Base-by-base conservation (phyloP, 2,797 vertebrate genomes). In the Enoplosus armatus region DNA sequence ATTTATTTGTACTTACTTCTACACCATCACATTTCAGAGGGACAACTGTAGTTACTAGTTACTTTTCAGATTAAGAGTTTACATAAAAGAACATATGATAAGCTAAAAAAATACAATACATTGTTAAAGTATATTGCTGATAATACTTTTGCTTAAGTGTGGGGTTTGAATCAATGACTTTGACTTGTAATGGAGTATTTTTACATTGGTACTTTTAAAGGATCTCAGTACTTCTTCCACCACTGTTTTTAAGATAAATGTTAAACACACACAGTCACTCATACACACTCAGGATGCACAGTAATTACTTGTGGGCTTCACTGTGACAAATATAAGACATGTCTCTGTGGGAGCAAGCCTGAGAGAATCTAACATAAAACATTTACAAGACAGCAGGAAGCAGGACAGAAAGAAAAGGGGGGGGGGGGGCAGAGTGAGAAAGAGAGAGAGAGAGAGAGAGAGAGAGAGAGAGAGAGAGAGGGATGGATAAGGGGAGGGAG, bases 351-450 rank as follows among this genome's bases (percentile, higher is more conserved):
- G 59, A 80, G 79, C 39, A 69, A 80, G 79, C 53, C 72, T 76
- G 45, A 62, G 76, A 84, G 62, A 87, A 84, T 74, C 62, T 72
- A 58, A 70, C 71, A 87, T 75, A 80, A 79, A 91, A 65, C 94
- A 96, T 72, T 96, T 88, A 82, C 75, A 86, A 87, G 76, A 85
- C 80, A 89, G 78, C 73, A 74, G 80, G 71, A 84, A 75, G 68
- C 45, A 80, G 72, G 67, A 67, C 35, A 56, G 77, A 73, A 35
- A 82, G 70, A 68, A 56, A 31, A 62, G 45, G 39, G 53, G 24
- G 66, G 39, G n/a, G n/a, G n/a, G n/a, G n/a, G n/a, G n/a, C n/a
- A n/a, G n/a, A n/a, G n/a, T n/a, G 20, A 41, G 33, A 45, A 31
- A 39, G 39, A 63, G 78, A 68, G 43, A 51, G 68, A 61, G 43